Evolutionary conservation across 2,797 vertebrate genomes (phyloP).

Genomic region (Helarctos malayanus): DNA sequence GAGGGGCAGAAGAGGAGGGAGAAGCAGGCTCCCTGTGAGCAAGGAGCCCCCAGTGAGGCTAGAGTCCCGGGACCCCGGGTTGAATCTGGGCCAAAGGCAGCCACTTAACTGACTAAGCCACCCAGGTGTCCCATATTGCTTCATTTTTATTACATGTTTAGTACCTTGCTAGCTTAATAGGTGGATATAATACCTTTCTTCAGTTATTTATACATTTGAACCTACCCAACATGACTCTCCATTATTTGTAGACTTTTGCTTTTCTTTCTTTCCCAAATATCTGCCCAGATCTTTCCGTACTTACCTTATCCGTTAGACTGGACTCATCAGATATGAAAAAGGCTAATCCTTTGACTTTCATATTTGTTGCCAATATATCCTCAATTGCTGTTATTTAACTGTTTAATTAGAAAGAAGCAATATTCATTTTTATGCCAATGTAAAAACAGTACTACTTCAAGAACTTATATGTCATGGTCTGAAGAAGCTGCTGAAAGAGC

Average conservation of each 20-base stretch:
- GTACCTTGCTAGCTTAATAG: neutral
- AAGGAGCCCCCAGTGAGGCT: no score
- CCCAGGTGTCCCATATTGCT: no score
- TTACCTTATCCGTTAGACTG: neutral
- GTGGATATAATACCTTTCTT: neutral
- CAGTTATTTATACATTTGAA: neutral
- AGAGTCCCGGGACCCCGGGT: no score
- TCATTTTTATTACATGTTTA: neutral
- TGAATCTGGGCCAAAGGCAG: no score
- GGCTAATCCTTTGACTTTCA: neutral
- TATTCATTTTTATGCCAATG: neutral
- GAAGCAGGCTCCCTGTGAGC: no score
- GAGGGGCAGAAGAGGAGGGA: no score
- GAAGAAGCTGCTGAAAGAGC: neutral
- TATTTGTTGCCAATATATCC: neutral
- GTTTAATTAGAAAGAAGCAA: neutral
- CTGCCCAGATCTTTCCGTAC: neutral
- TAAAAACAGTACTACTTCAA: neutral
- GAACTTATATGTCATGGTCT: neutral
- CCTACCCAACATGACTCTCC: neutral
- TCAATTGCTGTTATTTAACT: neutral
- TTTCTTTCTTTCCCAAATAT: neutral
- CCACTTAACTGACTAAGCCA: no score
- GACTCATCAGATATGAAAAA: neutral
- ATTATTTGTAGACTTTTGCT: neutral